phyloP scores from a whole-genome alignment of 1,140 invertebrate genomes.

The Orius insidiosus region DNA sequence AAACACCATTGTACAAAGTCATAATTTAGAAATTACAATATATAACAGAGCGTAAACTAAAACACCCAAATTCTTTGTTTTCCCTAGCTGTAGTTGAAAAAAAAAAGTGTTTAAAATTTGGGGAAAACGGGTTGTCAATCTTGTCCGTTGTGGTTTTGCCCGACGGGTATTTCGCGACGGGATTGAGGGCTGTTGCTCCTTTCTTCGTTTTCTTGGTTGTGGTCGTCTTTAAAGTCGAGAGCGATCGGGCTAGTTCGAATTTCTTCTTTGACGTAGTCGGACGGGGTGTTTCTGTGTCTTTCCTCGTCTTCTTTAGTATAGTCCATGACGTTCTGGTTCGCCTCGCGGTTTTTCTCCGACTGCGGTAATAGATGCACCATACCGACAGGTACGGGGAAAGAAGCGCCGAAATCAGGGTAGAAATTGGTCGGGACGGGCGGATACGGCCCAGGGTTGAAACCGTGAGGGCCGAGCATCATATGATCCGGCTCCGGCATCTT shows the following conservation, averaged over 20 bases:
- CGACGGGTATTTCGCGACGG: constrained; percentile 7
- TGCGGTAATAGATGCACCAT: constrained; percentile 67
- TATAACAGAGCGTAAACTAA: too few species aligned
- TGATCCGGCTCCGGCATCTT: constrained; percentile 19
- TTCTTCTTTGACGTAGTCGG: constrained; percentile 19
- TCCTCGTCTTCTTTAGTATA: constrained; percentile 8
- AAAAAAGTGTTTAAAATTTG: constrained; percentile 6
- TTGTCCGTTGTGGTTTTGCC: constrained; percentile 16
- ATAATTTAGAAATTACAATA: too few species aligned
- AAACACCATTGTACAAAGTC: too few species aligned
- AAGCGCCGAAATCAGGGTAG: constrained; percentile 58
- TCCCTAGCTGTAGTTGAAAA: constrained; percentile 13
- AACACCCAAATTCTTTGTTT: constrained; percentile 11
- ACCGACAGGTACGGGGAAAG: constrained; percentile 63
- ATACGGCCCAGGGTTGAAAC: constrained; percentile 40
- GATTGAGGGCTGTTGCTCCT: not conserved
- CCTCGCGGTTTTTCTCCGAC: constrained; percentile 41
- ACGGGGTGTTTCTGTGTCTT: constrained; percentile 10
- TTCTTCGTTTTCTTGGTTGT: constrained; percentile 2
- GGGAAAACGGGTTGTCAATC: constrained; percentile 12
- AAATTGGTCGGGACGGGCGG: constrained; percentile 38
- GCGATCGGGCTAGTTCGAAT: constrained; percentile 16
- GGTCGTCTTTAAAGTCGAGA: constrained; percentile 19
- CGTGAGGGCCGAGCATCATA: constrained; percentile 24
- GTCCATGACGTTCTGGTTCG: constrained; percentile 8